These are phyloP conservation scores for Channallabes apus DNA, from an alignment of 2,797 vertebrate species.

Conservation along the genomic window DNA sequence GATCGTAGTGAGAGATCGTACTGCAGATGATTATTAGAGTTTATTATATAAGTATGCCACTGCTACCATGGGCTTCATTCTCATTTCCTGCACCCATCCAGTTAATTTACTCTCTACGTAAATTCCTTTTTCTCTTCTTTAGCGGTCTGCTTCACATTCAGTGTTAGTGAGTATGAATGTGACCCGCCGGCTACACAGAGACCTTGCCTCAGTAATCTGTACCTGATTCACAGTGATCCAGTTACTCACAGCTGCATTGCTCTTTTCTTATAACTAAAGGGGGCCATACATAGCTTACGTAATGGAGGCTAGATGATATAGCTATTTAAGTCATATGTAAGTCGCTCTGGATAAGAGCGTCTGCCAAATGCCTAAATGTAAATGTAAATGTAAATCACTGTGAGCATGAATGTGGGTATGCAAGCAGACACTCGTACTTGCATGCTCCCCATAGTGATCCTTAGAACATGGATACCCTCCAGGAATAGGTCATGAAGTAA, in stretches of 20 bases:
- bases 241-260: not conserved
- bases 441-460: conserved; percentile 8
- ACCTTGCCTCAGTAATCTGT: not conserved
- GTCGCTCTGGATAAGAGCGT: too few relatives aligned
- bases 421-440: conserved; percentile 29
- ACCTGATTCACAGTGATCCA: not conserved
- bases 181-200: not conserved
- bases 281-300: not conserved
- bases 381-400: too few relatives aligned
- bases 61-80: conserved; percentile 26
- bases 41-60: not conserved
- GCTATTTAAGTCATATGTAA: conserved; percentile 2
- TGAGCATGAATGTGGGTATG: conserved; percentile 21
- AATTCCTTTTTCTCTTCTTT: not conserved
- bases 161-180: not conserved
- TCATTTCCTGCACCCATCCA: conserved; percentile 39
- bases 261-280: not conserved
- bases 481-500: conserved; percentile 12
- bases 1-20: not conserved
- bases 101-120: conserved; percentile 11
- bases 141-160: not conserved
- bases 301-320: not conserved
- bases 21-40: conserved; percentile 5
- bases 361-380: too few relatives aligned
- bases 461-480: conserved; percentile 1